Percentiles rank a stretch among this genome's conserved stretches.
Evolutionary conservation across 1,140 invertebrate species (phyloP).

Genomic region (Bathynomus jamesi): DNA sequence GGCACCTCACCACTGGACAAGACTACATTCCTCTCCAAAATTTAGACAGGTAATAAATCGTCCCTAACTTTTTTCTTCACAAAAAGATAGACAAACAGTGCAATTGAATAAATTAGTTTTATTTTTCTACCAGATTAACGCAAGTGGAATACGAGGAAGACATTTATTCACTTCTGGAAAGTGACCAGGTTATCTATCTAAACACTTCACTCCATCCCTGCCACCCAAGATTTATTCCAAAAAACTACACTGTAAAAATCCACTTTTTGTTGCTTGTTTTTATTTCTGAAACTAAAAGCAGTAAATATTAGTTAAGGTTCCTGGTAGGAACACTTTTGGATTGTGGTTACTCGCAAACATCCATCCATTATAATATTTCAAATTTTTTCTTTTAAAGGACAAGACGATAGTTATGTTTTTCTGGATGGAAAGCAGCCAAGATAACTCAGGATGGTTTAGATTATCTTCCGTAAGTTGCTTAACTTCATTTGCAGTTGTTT

Average conservation of each 20-base stretch:
- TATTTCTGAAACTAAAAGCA: no score
- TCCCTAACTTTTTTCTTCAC: no score
- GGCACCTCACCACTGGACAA: constrained; percentile 12
- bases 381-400: not conserved
- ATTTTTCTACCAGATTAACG: constrained; percentile 20
- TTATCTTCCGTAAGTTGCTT: not conserved
- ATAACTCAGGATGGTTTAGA: not conserved
- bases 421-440: not conserved
- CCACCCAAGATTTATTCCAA: constrained; percentile 12
- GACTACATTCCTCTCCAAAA: not conserved
- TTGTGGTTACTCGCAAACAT: no score
- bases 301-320: no score
- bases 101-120: no score
- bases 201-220: constrained; percentile 19
- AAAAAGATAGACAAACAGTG: no score
- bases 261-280: no score
- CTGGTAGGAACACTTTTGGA: no score
- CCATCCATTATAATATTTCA: no score
- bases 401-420: not conserved
- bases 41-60: constrained; percentile 20
- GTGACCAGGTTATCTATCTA: constrained; percentile 7
- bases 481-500: not conserved
- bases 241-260: constrained; percentile 22
- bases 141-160: constrained; percentile 22
- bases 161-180: constrained; percentile 6